Conservation (phyloP, 2,113 vertebrate genomes). For the Microcebus jonahi region DNA sequence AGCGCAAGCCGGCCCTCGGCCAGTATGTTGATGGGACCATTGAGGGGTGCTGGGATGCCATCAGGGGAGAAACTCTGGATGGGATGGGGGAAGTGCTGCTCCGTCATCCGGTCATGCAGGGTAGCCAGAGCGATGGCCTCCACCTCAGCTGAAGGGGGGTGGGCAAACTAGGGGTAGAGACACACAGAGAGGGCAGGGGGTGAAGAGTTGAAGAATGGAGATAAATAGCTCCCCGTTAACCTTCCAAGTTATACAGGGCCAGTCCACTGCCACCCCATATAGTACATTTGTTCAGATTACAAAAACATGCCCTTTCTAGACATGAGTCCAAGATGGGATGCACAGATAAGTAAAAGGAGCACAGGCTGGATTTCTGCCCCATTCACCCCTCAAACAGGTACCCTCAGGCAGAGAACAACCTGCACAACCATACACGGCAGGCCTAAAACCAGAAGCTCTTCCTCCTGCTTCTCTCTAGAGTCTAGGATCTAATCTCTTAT, state of each 20-base stretch:
- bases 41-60: constrained; percentile 78
- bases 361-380: not conserved
- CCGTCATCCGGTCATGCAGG: constrained; percentile 92
- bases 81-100: constrained; percentile 88
- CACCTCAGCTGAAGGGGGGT: constrained; percentile 61
- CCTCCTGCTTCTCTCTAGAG: not conserved
- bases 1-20: constrained; percentile 87
- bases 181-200: not conserved
- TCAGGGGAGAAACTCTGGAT: constrained; percentile 85
- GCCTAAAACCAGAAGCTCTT: not conserved
- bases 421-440: not conserved
- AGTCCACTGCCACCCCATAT: not conserved
- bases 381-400: not conserved
- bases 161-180: constrained; percentile 71
- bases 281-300: not conserved
- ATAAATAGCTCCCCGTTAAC: not conserved
- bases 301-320: not conserved
- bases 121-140: constrained; percentile 81
- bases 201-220: not conserved
- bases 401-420: not conserved
- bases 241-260: not conserved
- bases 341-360: not conserved
- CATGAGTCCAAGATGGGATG: not conserved
- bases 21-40: constrained; percentile 87
- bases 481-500: not conserved